A percentile compares a stretch with the other conserved stretches of the same genome.
Conservation (phyloP, 1,140 invertebrate genomes). For the Delia radicum region DNA sequence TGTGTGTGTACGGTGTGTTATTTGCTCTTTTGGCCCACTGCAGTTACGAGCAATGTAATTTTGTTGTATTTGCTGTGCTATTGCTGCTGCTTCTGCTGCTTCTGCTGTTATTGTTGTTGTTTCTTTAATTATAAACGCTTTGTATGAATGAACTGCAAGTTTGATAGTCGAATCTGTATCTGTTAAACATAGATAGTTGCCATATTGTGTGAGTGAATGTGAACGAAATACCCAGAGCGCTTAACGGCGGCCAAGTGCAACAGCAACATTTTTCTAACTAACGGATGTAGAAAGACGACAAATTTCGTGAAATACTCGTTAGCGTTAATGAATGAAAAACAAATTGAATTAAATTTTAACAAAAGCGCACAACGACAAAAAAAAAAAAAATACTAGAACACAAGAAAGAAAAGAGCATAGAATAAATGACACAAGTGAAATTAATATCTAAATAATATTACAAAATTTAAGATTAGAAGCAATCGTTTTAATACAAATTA, state of each 20-base stretch:
- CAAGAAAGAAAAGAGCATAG: background rate
- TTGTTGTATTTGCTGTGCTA: background rate
- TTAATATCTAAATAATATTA: too few species aligned
- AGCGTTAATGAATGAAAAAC: background rate
- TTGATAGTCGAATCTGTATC: background rate
- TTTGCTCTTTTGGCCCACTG: background rate
- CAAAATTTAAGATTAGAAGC: too few species aligned
- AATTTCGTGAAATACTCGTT: background rate
- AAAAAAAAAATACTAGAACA: background rate
- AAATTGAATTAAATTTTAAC: background rate
- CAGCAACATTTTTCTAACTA: background rate
- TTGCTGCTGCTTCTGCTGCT: background rate
- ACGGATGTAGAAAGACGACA: conserved; percentile 1
- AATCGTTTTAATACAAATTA: too few species aligned
- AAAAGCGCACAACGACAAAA: background rate
- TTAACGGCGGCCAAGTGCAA: conserved; percentile 8
- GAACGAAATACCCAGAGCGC: too few species aligned
- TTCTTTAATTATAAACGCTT: background rate
- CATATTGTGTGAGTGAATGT: background rate
- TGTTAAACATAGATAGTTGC: background rate
- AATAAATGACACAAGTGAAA: too few species aligned
- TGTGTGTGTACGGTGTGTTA: background rate
- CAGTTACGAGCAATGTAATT: background rate
- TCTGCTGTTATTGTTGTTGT: background rate
- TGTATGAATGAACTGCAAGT: conserved; percentile 10